Percentiles rank a stretch among this genome's conserved stretches.
phyloP scores from a whole-genome alignment of 92 coral and sea anemone genomes.

The Galaxea fascicularis region DNA sequence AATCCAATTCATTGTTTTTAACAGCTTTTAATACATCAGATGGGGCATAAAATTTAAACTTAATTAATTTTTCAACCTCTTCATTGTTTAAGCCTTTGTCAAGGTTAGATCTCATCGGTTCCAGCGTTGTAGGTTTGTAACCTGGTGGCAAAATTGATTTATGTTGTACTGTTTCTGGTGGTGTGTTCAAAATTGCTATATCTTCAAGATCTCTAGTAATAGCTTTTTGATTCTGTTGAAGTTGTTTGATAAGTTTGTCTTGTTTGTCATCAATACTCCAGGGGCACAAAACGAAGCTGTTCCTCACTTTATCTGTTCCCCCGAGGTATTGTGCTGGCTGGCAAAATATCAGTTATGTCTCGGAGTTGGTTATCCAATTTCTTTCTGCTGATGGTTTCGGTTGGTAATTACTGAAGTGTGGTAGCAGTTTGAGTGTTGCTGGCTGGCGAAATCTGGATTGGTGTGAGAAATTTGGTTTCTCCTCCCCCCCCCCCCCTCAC shows the following conservation, averaged over 20 bases:
- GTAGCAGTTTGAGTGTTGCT: no score
- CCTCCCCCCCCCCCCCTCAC: no score
- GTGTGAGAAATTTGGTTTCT: no score
- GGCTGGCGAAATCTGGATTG: no score
- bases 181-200: background rate
- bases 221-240: conserved; percentile 17
- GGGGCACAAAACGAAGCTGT: no score
- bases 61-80: background rate
- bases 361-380: no score
- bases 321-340: no score
- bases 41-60: background rate
- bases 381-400: no score
- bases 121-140: background rate
- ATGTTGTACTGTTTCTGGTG: background rate
- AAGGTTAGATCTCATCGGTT: background rate
- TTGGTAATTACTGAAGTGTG: no score
- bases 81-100: background rate
- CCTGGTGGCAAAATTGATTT: background rate
- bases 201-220: conserved; percentile 14
- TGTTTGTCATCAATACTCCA: conserved; percentile 34
- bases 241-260: conserved; percentile 19
- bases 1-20: background rate
- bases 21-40: background rate
- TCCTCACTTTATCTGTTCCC: no score
- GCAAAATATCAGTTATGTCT: no score